Conservation (phyloP, 2,797 vertebrate genomes). For the Scolopax bukidnonensis region DNA sequence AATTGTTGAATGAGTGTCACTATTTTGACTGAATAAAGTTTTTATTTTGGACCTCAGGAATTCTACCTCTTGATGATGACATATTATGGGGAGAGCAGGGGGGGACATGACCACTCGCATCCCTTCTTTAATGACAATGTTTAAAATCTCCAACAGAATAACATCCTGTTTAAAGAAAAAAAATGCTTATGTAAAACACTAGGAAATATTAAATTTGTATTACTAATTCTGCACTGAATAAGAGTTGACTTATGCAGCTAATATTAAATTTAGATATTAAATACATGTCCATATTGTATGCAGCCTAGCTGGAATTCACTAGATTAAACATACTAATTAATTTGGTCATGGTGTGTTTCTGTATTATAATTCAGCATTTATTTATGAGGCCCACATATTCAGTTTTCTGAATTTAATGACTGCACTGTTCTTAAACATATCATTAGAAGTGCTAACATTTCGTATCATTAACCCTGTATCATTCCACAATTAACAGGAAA, state of each 20-base stretch:
- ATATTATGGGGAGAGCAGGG: neutral
- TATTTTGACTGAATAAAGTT: neutral
- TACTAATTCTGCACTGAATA: neutral
- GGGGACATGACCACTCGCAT: neutral
- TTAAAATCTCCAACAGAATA: constrained; percentile 26
- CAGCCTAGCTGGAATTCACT: constrained; percentile 54
- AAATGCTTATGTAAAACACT: constrained; percentile 37
- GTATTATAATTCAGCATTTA: constrained; percentile 56
- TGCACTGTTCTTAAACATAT: constrained; percentile 44
- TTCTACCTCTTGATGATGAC: neutral
- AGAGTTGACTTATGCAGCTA: constrained; percentile 34
- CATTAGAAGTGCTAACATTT: constrained; percentile 30
- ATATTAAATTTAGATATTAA: constrained; percentile 64
- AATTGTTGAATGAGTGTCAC: neutral
- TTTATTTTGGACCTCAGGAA: constrained; percentile 1
- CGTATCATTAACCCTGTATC: constrained; percentile 12
- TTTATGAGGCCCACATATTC: constrained; percentile 38
- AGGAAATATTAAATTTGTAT: constrained; percentile 22
- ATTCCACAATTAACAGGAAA: neutral
- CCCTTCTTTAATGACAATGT: neutral
- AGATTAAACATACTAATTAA: constrained; percentile 64
- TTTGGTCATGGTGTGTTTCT: constrained; percentile 46
- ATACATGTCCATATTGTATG: constrained; percentile 25
- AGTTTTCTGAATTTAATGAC: constrained; percentile 34
- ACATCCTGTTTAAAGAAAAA: neutral